Conservation (phyloP, 64 coral and sea anemone genomes). For the Pachyseris speciosa region DNA sequence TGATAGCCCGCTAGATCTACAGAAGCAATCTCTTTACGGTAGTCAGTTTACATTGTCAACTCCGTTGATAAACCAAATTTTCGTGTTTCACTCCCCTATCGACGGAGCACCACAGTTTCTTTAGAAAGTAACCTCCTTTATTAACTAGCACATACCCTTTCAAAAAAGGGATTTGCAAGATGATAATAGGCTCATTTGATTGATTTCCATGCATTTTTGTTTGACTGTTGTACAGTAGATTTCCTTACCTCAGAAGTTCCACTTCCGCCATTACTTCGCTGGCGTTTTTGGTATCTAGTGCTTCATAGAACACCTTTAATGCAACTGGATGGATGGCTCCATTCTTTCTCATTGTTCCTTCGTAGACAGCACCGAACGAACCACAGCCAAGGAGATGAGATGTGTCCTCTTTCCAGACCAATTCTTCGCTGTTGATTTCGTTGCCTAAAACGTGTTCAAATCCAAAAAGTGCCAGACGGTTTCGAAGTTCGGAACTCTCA, state of each 20-base stretch:
- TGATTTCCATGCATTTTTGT: too few species aligned
- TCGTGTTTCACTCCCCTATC: too few species aligned
- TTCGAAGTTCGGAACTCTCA: neutral
- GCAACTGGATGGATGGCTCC: neutral
- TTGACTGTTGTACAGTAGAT: too few species aligned
- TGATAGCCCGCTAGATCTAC: too few species aligned
- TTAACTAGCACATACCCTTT: too few species aligned
- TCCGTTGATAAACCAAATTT: too few species aligned
- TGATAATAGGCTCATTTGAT: too few species aligned
- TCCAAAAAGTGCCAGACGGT: neutral
- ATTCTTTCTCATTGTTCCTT: neutral
- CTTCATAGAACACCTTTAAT: neutral
- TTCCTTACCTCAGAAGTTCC: conserved; percentile 28
- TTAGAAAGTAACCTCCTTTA: too few species aligned
- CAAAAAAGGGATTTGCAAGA: too few species aligned
- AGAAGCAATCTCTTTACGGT: too few species aligned
- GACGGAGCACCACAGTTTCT: too few species aligned
- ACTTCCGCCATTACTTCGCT: neutral
- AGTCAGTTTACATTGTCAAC: too few species aligned
- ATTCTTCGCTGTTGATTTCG: neutral
- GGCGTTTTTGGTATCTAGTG: neutral
- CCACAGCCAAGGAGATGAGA: neutral
- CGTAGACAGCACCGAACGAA: neutral
- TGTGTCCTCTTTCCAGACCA: neutral
- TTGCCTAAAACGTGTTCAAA: neutral